Evolutionary conservation across 37 sponge, comb jelly and placozoan genomes (phyloP).

Genomic region (Halichondria panicea): DNA sequence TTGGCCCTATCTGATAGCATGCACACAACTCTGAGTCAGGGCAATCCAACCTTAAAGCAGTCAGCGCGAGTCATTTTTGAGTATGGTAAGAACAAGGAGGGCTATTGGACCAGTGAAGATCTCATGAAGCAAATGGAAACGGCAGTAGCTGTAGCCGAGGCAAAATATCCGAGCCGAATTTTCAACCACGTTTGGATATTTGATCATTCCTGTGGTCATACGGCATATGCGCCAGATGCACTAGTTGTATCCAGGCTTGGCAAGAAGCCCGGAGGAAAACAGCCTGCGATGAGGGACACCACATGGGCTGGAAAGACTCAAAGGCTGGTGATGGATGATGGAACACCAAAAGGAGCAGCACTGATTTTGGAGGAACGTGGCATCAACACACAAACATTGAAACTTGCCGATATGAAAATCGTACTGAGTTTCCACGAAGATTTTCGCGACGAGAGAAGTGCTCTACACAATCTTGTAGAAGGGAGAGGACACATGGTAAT

Average conservation of each 20-base stretch:
- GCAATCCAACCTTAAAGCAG: not conserved
- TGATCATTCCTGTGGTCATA: constrained; percentile 36
- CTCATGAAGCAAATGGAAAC: constrained; percentile 30
- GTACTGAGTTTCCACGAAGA: not conserved
- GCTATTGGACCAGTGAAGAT: constrained; percentile 43
- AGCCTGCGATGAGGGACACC: constrained; percentile 29
- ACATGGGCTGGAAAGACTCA: not conserved
- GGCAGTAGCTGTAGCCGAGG: constrained; percentile 27
- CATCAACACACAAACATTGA: not conserved
- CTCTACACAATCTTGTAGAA: not conserved
- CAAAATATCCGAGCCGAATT: constrained; percentile 8
- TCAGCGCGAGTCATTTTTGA: constrained; percentile 1
- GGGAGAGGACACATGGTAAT: not conserved
- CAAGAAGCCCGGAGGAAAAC: constrained; percentile 28
- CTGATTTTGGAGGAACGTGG: not conserved
- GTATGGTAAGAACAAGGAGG: constrained; percentile 29
- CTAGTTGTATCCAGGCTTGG: constrained; percentile 21
- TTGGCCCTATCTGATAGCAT: not conserved
- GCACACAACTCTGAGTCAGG: too few species aligned
- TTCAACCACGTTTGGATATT: constrained; percentile 33
- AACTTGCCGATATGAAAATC: not conserved
- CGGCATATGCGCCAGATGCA: constrained; percentile 27
- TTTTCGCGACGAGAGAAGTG: not conserved
- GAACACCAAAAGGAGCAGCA: not conserved
- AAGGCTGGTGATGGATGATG: not conserved